phyloP scores from a whole-genome alignment of 1,140 invertebrate species.

The Anthonomus grandis region DNA sequence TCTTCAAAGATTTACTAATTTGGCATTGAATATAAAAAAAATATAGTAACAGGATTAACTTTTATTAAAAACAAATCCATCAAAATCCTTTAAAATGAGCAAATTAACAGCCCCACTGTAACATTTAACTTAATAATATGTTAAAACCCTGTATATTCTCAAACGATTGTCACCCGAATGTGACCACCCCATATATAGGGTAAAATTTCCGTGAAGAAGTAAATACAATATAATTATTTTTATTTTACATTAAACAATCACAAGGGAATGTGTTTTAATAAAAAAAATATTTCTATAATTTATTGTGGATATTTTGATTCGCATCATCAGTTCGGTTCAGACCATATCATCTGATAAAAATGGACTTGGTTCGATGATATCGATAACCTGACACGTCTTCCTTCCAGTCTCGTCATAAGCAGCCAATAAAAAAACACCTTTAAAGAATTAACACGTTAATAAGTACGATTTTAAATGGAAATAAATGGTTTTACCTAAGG shows the following conservation, averaged over 20 bases:
- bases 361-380: constrained; percentile 22
- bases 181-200: not conserved
- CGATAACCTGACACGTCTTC: constrained; percentile 20
- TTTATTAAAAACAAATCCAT: too few species aligned
- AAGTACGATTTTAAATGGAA: not conserved
- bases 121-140: too few species aligned
- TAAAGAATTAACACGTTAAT: constrained; percentile 5
- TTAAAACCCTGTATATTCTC: too few species aligned
- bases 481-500: constrained; percentile 12
- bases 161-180: not conserved
- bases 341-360: constrained; percentile 25
- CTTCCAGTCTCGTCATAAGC: constrained; percentile 17
- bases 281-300: too few species aligned
- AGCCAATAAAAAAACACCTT: constrained; percentile 23
- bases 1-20: too few species aligned
- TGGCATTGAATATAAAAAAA: too few species aligned
- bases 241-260: too few species aligned
- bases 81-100: too few species aligned
- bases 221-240: not conserved
- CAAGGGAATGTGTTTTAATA: too few species aligned
- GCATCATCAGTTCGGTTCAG: not conserved
- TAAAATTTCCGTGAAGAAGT: not conserved
- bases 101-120: too few species aligned
- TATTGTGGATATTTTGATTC: not conserved
- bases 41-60: too few species aligned